Evolutionary conservation across 2,888 invertebrate species (phyloP).

Genomic region (Agriotes lineatus): DNA sequence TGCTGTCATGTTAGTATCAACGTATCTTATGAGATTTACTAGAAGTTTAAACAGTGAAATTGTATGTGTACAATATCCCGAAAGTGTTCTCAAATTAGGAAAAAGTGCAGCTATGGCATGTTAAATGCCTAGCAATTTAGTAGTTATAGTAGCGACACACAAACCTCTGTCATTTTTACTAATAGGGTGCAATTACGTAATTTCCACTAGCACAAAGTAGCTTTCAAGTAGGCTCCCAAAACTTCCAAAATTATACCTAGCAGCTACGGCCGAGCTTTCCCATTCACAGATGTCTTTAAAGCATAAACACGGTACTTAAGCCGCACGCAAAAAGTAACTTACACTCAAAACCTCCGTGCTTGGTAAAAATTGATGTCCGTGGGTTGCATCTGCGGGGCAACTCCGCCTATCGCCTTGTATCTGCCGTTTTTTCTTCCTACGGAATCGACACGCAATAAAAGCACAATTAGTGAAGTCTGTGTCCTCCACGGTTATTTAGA

Average conservation of each 20-base stretch:
- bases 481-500: constrained; percentile 66
- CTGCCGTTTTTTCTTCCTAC: constrained; percentile 32
- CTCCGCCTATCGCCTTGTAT: constrained; percentile 39
- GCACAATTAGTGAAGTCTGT: constrained; percentile 63
- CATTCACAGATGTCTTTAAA: background rate
- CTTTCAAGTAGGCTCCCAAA: background rate
- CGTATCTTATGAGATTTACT: too few relatives aligned
- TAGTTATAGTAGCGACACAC: too few relatives aligned
- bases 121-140: too few relatives aligned
- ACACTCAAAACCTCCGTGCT: constrained; percentile 20
- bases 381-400: constrained; percentile 25
- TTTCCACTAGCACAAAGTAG: too few relatives aligned
- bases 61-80: too few relatives aligned
- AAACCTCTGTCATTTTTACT: too few relatives aligned
- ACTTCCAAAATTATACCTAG: background rate
- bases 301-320: background rate
- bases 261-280: background rate
- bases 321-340: background rate
- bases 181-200: too few relatives aligned
- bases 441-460: constrained; percentile 59
- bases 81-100: too few relatives aligned
- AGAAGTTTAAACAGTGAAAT: too few relatives aligned
- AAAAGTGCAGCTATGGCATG: too few relatives aligned
- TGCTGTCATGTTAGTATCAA: too few relatives aligned
- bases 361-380: constrained; percentile 33